Conservation (phyloP, 1,140 invertebrate species). For the Dysdera silvatica region DNA sequence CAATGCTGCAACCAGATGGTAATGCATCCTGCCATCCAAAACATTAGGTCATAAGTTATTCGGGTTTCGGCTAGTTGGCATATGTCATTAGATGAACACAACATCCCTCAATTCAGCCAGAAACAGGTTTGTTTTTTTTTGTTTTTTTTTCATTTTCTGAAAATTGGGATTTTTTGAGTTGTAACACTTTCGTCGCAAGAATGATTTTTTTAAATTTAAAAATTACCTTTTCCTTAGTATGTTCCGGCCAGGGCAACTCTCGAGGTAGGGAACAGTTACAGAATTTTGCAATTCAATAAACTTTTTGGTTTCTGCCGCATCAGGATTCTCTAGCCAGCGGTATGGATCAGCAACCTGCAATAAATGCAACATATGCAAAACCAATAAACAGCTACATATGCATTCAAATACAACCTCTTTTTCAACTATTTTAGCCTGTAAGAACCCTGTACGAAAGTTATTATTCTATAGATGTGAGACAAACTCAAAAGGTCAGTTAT, state of each 20-base stretch:
- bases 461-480: not conserved
- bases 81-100: no score
- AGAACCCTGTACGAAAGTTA: not conserved
- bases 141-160: no score
- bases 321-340: conserved; percentile 93
- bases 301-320: conserved; percentile 78
- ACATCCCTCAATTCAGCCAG: no score
- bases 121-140: no score
- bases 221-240: conserved; percentile 58
- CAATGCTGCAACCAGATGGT: no score
- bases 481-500: not conserved
- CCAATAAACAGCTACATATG: not conserved
- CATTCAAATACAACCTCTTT: not conserved
- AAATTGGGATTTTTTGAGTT: no score
- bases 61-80: no score
- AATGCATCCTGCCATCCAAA: no score
- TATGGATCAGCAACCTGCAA: conserved; percentile 81
- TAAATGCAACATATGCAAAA: conserved; percentile 1
- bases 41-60: no score
- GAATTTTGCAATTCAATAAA: conserved; percentile 90
- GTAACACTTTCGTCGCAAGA: no score
- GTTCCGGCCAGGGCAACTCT: conserved; percentile 61
- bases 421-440: not conserved
- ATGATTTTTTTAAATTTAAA: no score
- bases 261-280: conserved; percentile 75